These are phyloP conservation scores for Hirundichthys speculiger DNA, from an alignment of 2,113 vertebrate species.

Conservation along the genomic window DNA sequence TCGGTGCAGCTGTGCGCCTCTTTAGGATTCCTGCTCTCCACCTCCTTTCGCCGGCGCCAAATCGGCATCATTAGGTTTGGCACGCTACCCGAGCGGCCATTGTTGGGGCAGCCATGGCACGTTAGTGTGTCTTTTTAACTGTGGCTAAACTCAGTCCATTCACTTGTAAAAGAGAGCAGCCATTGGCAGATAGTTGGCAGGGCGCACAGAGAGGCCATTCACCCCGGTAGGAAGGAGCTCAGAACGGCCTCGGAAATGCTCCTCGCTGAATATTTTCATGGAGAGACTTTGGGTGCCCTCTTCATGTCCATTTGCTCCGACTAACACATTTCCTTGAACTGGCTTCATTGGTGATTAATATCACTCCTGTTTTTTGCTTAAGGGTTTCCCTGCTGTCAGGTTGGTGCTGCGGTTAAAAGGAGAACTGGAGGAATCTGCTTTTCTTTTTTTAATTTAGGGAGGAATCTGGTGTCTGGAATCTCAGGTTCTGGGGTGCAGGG, in stretches of 20 bases:
- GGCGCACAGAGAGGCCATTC: constrained; percentile 85
- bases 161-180: constrained; percentile 82
- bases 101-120: constrained; percentile 78
- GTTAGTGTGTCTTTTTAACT: constrained; percentile 81
- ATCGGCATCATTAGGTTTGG: constrained; percentile 84
- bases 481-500: neutral
- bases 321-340: constrained; percentile 39
- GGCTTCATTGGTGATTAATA: constrained; percentile 48
- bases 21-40: constrained; percentile 85
- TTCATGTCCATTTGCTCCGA: constrained; percentile 45
- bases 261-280: constrained; percentile 72
- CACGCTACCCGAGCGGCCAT: constrained; percentile 79
- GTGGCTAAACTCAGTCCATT: constrained; percentile 82
- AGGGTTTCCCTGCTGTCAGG: neutral
- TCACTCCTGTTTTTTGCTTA: constrained; percentile 1
- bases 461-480: constrained; percentile 37
- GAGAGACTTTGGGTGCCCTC: constrained; percentile 63
- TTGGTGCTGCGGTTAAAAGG: neutral
- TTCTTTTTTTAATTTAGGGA: neutral
- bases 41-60: constrained; percentile 74
- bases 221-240: constrained; percentile 83
- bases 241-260: constrained; percentile 74
- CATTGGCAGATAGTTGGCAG: constrained; percentile 88
- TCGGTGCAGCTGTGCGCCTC: constrained; percentile 78
- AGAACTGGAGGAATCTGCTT: constrained; percentile 5